Evolutionary conservation across 1,140 invertebrate species (phyloP).

Genomic region (Bradysia coprophila): DNA sequence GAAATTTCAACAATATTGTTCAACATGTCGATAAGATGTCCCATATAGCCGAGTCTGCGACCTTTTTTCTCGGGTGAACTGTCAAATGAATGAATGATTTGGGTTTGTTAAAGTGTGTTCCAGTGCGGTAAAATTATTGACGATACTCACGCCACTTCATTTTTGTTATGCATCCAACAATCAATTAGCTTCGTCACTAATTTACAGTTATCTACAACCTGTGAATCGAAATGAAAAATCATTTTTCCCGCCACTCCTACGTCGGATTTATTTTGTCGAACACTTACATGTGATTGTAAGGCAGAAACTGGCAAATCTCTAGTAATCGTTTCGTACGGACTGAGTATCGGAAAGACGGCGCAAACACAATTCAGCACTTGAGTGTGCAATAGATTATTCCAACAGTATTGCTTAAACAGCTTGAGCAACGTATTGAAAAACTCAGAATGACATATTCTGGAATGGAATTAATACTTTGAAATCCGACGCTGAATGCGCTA

Average conservation of each 20-base stretch:
- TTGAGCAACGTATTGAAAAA: conserved; percentile 37
- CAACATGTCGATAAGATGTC: conserved; percentile 50
- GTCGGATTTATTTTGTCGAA: not conserved
- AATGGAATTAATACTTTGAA: not conserved
- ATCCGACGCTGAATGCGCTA: too few species aligned
- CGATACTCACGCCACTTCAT: too few species aligned
- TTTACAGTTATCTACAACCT: conserved; percentile 48
- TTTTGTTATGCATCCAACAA: conserved; percentile 42
- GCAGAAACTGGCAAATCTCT: conserved; percentile 13
- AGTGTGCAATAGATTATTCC: conserved; percentile 77
- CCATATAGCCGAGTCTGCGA: conserved; percentile 50
- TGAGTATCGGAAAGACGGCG: too few species aligned
- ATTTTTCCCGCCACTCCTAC: not conserved
- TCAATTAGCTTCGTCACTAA: conserved; percentile 44
- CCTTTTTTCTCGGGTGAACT: conserved; percentile 15
- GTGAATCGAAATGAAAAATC: conserved; percentile 11
- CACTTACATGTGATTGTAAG: conserved; percentile 19
- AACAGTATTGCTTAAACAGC: conserved; percentile 66
- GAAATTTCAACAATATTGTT: conserved; percentile 17
- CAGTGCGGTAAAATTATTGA: too few species aligned
- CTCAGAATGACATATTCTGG: conserved; percentile 19
- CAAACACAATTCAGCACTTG: conserved; percentile 63
- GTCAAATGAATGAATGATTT: not conserved
- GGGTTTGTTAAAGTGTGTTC: too few species aligned
- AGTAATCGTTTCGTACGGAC: conserved; percentile 11